Conservation (phyloP, 2,888 invertebrate genomes). For the Spatulosminthurus flaviceps region DNA sequence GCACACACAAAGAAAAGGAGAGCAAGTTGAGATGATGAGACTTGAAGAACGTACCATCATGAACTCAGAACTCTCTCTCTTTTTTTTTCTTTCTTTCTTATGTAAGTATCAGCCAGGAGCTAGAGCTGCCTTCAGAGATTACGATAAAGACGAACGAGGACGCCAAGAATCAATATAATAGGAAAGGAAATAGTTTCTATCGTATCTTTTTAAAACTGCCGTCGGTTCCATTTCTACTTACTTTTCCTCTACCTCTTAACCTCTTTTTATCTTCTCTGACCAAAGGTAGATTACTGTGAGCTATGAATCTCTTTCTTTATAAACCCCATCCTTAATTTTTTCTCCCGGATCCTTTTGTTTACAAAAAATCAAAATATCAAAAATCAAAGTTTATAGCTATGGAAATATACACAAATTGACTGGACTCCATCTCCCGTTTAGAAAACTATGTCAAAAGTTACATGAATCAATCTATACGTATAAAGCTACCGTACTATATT, state of each 20-base stretch:
- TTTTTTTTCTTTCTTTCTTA: no score
- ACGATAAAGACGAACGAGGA: constrained; percentile 14
- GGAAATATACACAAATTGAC: no score
- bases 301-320: no score
- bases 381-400: no score
- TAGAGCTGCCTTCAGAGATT: background rate
- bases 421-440: no score
- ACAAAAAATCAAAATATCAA: no score
- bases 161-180: constrained; percentile 14
- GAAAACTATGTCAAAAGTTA: no score
- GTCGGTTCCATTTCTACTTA: background rate
- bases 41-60: constrained; percentile 10
- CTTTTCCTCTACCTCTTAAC: background rate
- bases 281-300: background rate
- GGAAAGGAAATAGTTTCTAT: background rate
- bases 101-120: background rate
- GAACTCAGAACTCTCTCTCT: no score
- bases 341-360: no score
- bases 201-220: constrained; percentile 2
- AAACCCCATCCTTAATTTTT: no score
- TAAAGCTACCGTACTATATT: no score
- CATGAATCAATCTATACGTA: no score
- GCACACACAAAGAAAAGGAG: background rate
- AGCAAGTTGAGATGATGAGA: background rate
- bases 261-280: background rate